Conservation (phyloP, 2,888 invertebrate species). For the Drosophila formosana region DNA sequence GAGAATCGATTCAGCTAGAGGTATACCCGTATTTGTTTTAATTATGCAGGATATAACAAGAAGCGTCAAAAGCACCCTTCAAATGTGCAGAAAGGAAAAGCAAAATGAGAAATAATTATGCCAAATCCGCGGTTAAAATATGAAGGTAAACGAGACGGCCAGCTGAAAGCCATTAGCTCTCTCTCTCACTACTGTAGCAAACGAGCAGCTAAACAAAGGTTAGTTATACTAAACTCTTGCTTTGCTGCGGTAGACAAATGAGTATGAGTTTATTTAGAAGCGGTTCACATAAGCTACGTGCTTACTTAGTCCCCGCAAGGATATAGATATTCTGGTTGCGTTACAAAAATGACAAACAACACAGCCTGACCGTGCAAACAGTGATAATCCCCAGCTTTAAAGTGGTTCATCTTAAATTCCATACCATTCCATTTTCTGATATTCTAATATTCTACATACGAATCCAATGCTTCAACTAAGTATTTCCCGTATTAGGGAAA, state of each 20-base stretch:
- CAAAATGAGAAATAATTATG: slow-evolving; percentile 78
- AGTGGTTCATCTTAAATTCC: slow-evolving; percentile 25
- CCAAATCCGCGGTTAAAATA: slow-evolving; percentile 75
- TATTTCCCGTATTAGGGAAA: slow-evolving; percentile 32
- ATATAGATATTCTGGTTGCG: slow-evolving; percentile 26
- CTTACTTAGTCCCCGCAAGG: slow-evolving; percentile 29
- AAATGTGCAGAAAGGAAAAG: slow-evolving; percentile 65
- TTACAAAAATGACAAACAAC: slow-evolving; percentile 23
- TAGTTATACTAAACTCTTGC: slow-evolving; percentile 30
- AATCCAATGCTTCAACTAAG: slow-evolving; percentile 22
- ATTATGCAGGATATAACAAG: slow-evolving; percentile 28
- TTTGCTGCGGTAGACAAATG: slow-evolving; percentile 44
- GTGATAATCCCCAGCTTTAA: slow-evolving; percentile 6
- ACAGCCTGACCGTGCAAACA: slow-evolving; percentile 16
- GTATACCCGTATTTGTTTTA: background rate
- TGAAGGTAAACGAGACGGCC: slow-evolving; percentile 57
- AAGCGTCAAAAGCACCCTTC: slow-evolving; percentile 54
- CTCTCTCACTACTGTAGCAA: slow-evolving; percentile 11
- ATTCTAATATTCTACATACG: slow-evolving; percentile 21
- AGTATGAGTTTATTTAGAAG: slow-evolving; percentile 54
- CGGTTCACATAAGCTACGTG: slow-evolving; percentile 49
- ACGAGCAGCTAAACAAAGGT: slow-evolving; percentile 34
- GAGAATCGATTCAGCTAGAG: background rate
- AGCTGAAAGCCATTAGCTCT: slow-evolving; percentile 30
- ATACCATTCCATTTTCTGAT: background rate